Conservation (phyloP, 1,140 invertebrate genomes). For the Brachionus plicatilis region DNA sequence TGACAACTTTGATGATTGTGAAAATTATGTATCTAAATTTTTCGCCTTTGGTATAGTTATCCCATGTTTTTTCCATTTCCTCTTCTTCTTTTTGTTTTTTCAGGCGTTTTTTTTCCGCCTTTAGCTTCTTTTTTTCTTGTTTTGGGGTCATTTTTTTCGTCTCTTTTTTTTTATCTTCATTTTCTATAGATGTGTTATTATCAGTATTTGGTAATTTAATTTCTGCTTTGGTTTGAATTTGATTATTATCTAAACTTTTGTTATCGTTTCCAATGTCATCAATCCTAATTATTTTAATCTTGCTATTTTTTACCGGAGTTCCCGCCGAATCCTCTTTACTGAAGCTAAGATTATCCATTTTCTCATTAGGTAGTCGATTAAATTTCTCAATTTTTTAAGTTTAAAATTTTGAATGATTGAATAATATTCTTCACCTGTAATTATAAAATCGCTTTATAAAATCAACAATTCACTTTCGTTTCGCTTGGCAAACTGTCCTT, state of each 20-base stretch:
- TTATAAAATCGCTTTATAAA: background rate
- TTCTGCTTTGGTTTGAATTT: background rate
- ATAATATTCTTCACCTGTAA: background rate
- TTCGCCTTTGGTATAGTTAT: background rate
- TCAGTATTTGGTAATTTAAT: background rate
- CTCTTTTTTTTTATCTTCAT: background rate
- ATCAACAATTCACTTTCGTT: background rate
- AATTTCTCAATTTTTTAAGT: background rate
- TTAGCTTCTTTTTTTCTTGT: background rate
- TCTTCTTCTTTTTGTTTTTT: constrained; percentile 20
- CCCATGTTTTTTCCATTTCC: background rate
- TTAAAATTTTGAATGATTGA: background rate
- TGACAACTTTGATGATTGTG: background rate
- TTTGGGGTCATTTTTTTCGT: background rate
- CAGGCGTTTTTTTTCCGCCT: background rate
- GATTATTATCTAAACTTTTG: background rate
- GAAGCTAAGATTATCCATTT: background rate
- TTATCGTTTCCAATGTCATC: background rate
- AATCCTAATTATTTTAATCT: background rate
- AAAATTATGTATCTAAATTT: background rate
- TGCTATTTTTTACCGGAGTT: background rate
- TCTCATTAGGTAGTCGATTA: background rate
- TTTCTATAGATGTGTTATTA: background rate
- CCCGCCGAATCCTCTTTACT: background rate
- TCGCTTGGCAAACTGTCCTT: background rate